Conservation (phyloP, 1,140 invertebrate genomes). For the Bombus cullumanus region DNA sequence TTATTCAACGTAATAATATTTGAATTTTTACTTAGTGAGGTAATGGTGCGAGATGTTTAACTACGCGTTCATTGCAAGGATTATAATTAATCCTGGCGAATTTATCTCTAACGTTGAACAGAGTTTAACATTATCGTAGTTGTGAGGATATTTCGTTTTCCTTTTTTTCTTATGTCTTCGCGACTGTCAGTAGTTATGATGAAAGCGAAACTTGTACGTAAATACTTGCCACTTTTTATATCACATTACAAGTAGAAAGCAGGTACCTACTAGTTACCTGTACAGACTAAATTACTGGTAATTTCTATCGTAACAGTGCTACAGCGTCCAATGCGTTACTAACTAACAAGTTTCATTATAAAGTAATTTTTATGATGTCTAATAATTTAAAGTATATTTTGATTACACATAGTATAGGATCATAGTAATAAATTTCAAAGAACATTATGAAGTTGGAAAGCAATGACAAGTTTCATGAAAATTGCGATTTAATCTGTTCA, state of each 20-base stretch:
- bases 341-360: background rate
- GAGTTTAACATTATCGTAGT: background rate
- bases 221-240: conserved; percentile 28
- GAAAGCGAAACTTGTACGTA: conserved; percentile 7
- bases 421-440: background rate
- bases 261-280: background rate
- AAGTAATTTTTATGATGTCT: background rate
- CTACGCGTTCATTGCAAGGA: background rate
- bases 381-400: background rate
- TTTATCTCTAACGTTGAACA: background rate
- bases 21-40: background rate
- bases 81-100: background rate
- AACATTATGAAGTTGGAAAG: background rate
- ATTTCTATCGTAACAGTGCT: conserved; percentile 5
- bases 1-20: background rate
- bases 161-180: background rate
- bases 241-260: conserved; percentile 9
- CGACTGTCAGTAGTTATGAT: background rate
- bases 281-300: background rate
- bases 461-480: background rate
- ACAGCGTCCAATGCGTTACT: background rate
- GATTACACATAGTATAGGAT: background rate
- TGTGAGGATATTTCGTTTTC: background rate
- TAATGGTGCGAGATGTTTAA: background rate
- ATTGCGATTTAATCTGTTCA: background rate